A percentile compares a stretch with the other conserved stretches of the same genome.
Evolutionary conservation across 2,888 invertebrate species (phyloP).

Genomic region (Sarcophaga rosellei): DNA sequence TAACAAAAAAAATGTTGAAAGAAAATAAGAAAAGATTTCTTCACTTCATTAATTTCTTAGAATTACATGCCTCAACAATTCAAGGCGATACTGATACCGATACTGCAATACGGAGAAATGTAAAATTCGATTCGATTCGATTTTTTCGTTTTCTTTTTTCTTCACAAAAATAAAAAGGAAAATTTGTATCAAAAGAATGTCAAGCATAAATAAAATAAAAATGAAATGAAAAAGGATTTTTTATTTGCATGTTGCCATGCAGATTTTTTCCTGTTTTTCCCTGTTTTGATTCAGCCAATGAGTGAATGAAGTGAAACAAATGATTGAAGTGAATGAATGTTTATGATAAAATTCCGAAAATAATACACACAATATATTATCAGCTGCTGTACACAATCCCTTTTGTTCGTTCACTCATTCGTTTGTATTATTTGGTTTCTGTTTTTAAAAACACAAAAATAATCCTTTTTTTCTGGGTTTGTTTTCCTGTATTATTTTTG

Average conservation of each 20-base stretch:
- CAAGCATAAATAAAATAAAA: conserved; percentile 15
- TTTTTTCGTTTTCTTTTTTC: neutral
- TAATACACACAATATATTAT: conserved; percentile 22
- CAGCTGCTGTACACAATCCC: conserved; percentile 20
- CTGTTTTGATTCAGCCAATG: conserved; percentile 27
- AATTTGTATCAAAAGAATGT: neutral
- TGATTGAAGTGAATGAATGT: neutral
- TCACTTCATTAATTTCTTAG: conserved; percentile 61
- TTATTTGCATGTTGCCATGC: conserved; percentile 24
- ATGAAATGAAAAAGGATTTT: conserved; percentile 13
- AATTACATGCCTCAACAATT: conserved; percentile 60
- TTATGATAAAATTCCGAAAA: neutral
- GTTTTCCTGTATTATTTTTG: neutral
- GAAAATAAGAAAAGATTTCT: conserved; percentile 35
- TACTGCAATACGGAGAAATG: conserved; percentile 11
- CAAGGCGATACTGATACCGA: conserved; percentile 17
- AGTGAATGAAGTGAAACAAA: conserved; percentile 1
- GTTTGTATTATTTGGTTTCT: neutral
- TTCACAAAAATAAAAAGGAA: no score
- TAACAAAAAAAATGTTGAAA: conserved; percentile 5
- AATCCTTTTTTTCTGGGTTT: neutral
- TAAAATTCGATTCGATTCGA: conserved; percentile 5
- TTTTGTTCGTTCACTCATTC: neutral
- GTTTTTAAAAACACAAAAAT: neutral
- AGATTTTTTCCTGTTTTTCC: neutral